Base-by-base conservation (phyloP, 1,140 invertebrate genomes). In the Acyrthosiphon pisum region DNA sequence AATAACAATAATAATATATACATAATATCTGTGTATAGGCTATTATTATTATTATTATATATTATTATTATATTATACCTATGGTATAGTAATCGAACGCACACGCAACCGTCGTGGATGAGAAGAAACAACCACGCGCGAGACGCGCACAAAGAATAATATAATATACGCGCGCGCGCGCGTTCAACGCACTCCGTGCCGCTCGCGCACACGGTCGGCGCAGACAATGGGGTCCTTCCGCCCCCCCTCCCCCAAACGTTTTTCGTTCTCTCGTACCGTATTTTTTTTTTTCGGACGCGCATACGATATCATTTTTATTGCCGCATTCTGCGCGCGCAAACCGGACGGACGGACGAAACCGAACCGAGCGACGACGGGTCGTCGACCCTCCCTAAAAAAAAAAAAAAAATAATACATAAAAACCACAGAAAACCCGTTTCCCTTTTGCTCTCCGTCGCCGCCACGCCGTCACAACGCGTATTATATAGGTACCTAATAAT, bases 351-450 rank as follows among this genome's bases (percentile, higher is more conserved):
- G 84, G 53, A 68, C 56, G 60, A 46, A 81, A 91, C 90, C 89
- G 50, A 60, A 90, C 48, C 90, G 37, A 35, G 20, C 56, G 56
- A 8, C 68, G 41, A 35, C 60, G 68, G 68, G 91, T 92, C 93
- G 94, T 60, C 90, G 81, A 94, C 53, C 83, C 88, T 86, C 76
- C 53, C 68, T 46, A 93, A 88, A 30, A n/a, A 91, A 76, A 60
- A 23, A 37, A 60, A 76, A 81, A 23, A 3, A 41, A 84, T 44
- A 87, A 86, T 14, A 68, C 60, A 68, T 68, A 68, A 68, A 68
- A 68, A 68, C 26, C 60, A 14, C 60, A 68, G 88, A 93, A 86
- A 94, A 88, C 86, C 94, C 86, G 94, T 93, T 89, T 88, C 89
- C 81, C 91, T 92, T 84, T 92, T 92, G n/a, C 56, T 30, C 37